Evolutionary conservation across 2,888 invertebrate species (phyloP).

Genomic region (Drosophila kokeensis): DNA sequence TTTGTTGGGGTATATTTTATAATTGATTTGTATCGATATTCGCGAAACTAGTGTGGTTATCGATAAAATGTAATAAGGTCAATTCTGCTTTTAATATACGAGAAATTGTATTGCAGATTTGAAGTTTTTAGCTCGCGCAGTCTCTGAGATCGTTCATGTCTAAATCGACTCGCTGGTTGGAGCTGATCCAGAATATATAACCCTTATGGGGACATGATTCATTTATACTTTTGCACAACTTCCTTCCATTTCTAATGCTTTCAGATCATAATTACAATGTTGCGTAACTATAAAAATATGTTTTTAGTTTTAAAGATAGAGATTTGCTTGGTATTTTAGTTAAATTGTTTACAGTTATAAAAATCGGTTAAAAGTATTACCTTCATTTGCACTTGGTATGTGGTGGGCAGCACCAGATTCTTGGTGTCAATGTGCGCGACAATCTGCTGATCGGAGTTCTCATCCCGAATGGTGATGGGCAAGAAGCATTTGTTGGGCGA

Average conservation of each 20-base stretch:
- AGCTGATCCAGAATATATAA: neutral
- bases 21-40: neutral
- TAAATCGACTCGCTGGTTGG: neutral
- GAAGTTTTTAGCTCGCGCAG: neutral
- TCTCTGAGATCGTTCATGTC: neutral
- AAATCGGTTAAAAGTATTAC: conserved; percentile 42
- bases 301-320: neutral
- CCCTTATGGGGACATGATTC: too few relatives aligned
- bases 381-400: conserved; percentile 85
- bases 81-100: neutral
- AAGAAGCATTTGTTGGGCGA: conserved; percentile 84
- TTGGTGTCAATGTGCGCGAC: conserved; percentile 85
- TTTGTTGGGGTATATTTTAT: neutral
- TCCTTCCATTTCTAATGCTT: too few relatives aligned
- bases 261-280: too few relatives aligned
- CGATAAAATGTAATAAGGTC: neutral
- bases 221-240: too few relatives aligned
- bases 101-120: neutral
- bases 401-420: conserved; percentile 84
- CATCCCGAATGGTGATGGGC: conserved; percentile 84
- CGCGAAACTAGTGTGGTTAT: neutral
- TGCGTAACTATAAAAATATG: neutral
- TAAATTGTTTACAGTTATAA: neutral
- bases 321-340: neutral
- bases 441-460: conserved; percentile 84